A percentile compares a stretch with the other conserved stretches of the same genome.
These are phyloP conservation scores for Rhegmatorhina hoffmannsi DNA, from an alignment of 2,113 vertebrate species.

Conservation along the genomic window DNA sequence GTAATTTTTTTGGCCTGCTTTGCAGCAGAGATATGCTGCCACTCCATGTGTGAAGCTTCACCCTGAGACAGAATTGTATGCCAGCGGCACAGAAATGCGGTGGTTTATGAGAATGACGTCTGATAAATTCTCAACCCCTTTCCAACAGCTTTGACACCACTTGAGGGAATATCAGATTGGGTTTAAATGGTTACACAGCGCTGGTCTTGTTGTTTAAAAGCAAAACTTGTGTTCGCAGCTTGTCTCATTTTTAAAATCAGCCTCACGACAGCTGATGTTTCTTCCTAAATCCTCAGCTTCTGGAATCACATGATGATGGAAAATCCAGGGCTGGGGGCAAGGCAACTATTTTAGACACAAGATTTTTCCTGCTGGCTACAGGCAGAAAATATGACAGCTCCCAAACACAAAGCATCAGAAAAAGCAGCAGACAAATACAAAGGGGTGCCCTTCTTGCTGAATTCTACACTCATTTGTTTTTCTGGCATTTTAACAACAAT, in stretches of 20 bases:
- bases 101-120: not conserved
- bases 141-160: not conserved
- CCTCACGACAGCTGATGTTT: not conserved
- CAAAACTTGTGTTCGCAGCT: not conserved
- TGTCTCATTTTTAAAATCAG: not conserved
- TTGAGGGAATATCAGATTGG: not conserved
- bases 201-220: not conserved
- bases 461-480: not conserved
- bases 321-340: conserved; percentile 14
- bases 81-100: not conserved
- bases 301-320: not conserved
- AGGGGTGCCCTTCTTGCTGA: not conserved
- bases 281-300: conserved; percentile 10
- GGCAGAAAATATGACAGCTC: not conserved
- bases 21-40: not conserved
- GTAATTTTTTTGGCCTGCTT: not conserved
- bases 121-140: not conserved
- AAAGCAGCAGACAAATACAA: not conserved
- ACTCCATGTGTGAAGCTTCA: not conserved
- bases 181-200: not conserved
- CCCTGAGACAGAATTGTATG: not conserved
- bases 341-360: not conserved
- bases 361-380: conserved; percentile 17
- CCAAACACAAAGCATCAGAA: not conserved
- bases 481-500: not conserved